Base-by-base conservation (phyloP, 2,888 invertebrate species). In the Clivina fossor region DNA sequence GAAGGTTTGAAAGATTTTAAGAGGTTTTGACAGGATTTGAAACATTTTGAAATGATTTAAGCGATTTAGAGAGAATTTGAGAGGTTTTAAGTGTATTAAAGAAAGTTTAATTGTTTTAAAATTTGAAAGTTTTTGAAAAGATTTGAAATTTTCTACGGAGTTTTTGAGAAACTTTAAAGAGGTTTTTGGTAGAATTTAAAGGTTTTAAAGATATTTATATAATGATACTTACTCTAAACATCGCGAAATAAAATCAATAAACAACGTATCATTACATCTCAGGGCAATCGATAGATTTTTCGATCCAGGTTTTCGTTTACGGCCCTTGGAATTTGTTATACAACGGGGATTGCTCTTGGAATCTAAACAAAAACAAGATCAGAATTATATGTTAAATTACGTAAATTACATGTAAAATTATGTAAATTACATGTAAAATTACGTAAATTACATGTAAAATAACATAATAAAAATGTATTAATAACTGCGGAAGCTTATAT, bases 261-360 rank as follows among this genome's bases (percentile, higher is more conserved):
- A 96, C 61, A 89, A 81, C 11, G 86, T 82, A 74, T 96, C 94
- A 68, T 87, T 88, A 66, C 91, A 90, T 64, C 91, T 83, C 53
- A 95, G 81, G 24, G 90, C 90, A 67, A 87, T 81, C 13, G 88
- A 80, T 51, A 96, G 78, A 56, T 87, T 86, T 68, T 90, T 88
- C 59, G 92, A 88, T 28, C 86, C 91, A 0, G 95, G 94, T 66
- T 90, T 80, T 46, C 96, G 81, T 76, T 93, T 93, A 65, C 92
- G 86, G 1, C 95, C 94, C 74, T 95, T 95, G 60, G 92, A 93
- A 74, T 96, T 96, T 32, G 92, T 93, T 66, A 93, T 85, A 69
- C 88, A 90, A 59, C 95, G 84, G 2, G 95, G 95, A 63, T 87
- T 86, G 62, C 94, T 94, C 72, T 93, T 90, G 28, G 94, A 93